phyloP scores from a whole-genome alignment of 2,797 vertebrate genomes.

The Setipinna tenuifilis region DNA sequence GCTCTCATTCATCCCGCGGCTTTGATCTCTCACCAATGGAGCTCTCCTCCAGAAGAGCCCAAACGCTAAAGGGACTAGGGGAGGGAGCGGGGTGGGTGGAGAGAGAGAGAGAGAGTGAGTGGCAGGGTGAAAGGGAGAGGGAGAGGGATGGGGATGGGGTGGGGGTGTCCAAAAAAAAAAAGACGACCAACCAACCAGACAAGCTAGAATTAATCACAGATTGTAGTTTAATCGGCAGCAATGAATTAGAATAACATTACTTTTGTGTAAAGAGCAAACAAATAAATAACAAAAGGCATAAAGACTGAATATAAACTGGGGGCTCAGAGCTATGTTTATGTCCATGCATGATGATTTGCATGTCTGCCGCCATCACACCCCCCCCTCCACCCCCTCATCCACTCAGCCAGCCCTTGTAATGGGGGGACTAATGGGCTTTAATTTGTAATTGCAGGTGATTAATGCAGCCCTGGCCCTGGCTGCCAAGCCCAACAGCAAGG shows the following conservation, averaged over 20 bases:
- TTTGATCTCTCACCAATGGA: constrained; percentile 59
- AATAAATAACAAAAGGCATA: not conserved
- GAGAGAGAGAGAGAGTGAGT: too few species aligned
- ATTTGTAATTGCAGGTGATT: constrained; percentile 89
- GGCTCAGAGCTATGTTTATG: constrained; percentile 60
- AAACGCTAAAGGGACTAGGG: too few species aligned
- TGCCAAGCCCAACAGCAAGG: constrained; percentile 96
- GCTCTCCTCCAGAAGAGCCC: constrained; percentile 40
- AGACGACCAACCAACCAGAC: not conserved
- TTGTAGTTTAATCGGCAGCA: constrained; percentile 50
- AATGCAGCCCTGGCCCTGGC: constrained; percentile 95
- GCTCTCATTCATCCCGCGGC: constrained; percentile 62
- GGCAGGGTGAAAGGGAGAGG: not conserved
- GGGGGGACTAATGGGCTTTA: constrained; percentile 68
- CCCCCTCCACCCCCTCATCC: not conserved
- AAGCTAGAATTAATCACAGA: constrained; percentile 60
- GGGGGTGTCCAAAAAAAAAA: not conserved
- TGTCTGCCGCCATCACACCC: not conserved
- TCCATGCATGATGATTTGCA: constrained; percentile 1
- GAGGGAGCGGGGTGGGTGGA: too few species aligned
- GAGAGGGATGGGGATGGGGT: not conserved
- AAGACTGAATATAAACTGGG: constrained; percentile 38
- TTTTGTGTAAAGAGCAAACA: constrained; percentile 19
- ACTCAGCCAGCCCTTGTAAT: constrained; percentile 48
- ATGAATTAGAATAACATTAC: constrained; percentile 52